Conservation (phyloP, 1,140 invertebrate genomes). For the Aphelinus certus region DNA sequence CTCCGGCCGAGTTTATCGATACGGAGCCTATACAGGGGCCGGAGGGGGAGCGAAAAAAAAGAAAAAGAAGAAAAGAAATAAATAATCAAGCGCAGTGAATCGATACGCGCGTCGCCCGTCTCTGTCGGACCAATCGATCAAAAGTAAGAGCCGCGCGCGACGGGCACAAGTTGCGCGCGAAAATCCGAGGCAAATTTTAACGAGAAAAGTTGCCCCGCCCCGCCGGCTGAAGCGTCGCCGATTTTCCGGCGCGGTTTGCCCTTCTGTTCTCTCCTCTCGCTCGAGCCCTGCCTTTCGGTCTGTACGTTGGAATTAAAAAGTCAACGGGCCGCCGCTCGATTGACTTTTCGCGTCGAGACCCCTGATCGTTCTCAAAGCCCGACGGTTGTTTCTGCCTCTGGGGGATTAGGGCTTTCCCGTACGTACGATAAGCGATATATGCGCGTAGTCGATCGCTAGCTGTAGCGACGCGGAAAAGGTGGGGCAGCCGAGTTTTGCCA, state of each 20-base stretch:
- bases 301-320: slow-evolving; percentile 22
- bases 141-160: no score
- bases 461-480: no score
- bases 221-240: not conserved
- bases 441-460: no score
- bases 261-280: slow-evolving; percentile 6
- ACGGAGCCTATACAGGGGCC: no score
- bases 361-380: not conserved
- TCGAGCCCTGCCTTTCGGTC: not conserved
- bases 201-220: slow-evolving; percentile 50
- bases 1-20: no score
- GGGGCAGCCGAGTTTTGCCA: no score
- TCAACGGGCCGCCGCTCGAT: slow-evolving; percentile 12
- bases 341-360: not conserved
- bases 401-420: no score
- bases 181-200: slow-evolving; percentile 46
- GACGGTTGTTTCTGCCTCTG: not conserved
- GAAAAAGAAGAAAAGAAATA: slow-evolving; percentile 5
- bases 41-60: not conserved
- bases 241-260: not conserved
- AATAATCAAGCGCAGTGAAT: no score
- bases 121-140: no score
- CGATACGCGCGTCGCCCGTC: no score
- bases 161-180: not conserved
- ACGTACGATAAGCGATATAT: no score